These are phyloP conservation scores for Leptinotarsa juncta DNA, from an alignment of 2,888 invertebrate genomes.

Conservation along the genomic window DNA sequence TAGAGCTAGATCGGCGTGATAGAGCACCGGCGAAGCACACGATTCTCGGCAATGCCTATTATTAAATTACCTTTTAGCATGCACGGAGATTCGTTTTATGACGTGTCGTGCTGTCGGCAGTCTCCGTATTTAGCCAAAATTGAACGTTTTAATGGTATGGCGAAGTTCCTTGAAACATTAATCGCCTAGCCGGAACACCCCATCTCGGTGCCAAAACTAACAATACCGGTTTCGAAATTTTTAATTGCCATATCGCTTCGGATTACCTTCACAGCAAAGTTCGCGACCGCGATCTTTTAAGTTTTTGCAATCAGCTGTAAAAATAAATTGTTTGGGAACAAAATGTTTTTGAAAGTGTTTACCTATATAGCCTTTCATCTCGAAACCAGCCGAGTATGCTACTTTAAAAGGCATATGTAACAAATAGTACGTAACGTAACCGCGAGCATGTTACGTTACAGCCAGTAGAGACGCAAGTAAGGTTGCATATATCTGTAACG, in stretches of 20 bases:
- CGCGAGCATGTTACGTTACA: no score
- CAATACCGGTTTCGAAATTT: background rate
- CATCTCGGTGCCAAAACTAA: background rate
- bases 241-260: background rate
- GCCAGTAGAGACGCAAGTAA: no score
- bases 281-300: background rate
- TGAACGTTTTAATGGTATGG: conserved; percentile 21
- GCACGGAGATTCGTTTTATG: conserved; percentile 34
- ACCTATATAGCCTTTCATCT: no score
- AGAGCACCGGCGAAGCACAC: conserved; percentile 37
- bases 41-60: conserved; percentile 26
- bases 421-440: no score
- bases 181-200: conserved; percentile 2
- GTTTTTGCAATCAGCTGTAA: background rate
- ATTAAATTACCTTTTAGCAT: conserved; percentile 40
- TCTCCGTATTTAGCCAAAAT: conserved; percentile 18
- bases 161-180: conserved; percentile 20
- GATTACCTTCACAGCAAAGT: background rate
- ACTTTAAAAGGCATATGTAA: no score
- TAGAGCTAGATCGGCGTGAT: conserved; percentile 44
- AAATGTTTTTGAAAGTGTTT: no score
- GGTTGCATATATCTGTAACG: no score
- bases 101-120: conserved; percentile 29
- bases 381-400: no score
- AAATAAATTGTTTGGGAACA: no score